These are phyloP conservation scores for Hypsibius dujardini DNA, from an alignment of 1,140 invertebrate species.

Conservation along the genomic window DNA sequence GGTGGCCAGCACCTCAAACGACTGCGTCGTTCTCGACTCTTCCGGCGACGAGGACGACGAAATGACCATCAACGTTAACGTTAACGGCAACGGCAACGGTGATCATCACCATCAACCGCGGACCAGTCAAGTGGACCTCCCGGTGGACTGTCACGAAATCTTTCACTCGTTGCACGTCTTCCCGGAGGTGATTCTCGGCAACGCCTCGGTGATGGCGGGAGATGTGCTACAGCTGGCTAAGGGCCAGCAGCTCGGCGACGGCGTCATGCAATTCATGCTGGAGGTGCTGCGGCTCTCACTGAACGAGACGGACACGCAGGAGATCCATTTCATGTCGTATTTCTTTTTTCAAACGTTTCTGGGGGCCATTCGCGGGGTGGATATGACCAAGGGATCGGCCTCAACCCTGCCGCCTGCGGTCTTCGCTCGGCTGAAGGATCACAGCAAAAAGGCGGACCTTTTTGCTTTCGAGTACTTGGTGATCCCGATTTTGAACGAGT, in stretches of 20 bases:
- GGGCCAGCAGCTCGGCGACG: not conserved
- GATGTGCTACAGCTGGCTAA: not conserved
- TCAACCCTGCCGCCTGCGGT: not conserved
- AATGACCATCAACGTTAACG: not conserved
- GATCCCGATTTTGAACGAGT: not conserved
- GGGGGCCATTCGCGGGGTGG: not conserved
- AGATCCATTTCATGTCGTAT: not conserved
- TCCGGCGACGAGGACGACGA: not conserved
- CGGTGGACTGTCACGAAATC: not conserved
- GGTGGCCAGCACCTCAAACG: not conserved
- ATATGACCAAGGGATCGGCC: too few species aligned
- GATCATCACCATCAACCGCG: not conserved
- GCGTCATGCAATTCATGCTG: constrained; percentile 4
- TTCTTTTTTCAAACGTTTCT: not conserved
- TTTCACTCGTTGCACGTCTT: not conserved
- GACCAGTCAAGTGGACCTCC: not conserved
- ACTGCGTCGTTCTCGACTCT: not conserved
- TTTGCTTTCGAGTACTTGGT: not conserved
- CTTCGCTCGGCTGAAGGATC: not conserved
- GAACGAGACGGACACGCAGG: not conserved
- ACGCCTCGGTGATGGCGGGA: not conserved
- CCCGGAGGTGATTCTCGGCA: not conserved
- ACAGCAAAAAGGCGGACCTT: not conserved
- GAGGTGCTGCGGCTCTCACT: not conserved
- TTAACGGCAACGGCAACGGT: not conserved